Evolutionary conservation across 2,797 vertebrate genomes (phyloP).

Genomic region (Leptoclinus maculatus): DNA sequence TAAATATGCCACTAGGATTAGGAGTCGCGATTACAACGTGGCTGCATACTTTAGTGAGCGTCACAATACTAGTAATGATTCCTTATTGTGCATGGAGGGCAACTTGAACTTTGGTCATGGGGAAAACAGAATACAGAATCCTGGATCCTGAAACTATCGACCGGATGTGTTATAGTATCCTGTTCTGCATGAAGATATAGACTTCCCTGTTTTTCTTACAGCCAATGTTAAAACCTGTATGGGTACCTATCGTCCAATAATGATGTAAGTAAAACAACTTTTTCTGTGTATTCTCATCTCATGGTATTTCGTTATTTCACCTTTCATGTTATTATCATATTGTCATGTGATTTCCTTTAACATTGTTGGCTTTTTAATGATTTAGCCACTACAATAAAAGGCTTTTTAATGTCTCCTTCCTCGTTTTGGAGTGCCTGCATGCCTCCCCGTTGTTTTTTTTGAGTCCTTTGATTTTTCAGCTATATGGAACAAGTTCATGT

Average conservation of each 20-base stretch:
- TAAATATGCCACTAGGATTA: not conserved
- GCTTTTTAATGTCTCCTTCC: not conserved
- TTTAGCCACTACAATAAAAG: not conserved
- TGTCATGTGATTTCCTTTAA: not conserved
- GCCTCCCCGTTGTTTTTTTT: not conserved
- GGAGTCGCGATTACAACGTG: not conserved
- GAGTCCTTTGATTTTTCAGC: not conserved
- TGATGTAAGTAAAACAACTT: not conserved
- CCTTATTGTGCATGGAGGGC: not conserved
- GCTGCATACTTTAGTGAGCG: no score
- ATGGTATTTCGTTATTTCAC: not conserved
- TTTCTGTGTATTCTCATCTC: not conserved
- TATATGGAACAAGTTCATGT: not conserved
- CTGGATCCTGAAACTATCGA: no score
- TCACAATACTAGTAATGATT: no score
- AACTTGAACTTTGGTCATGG: no score
- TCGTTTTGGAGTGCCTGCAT: not conserved
- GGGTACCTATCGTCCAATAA: not conserved
- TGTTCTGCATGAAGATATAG: not conserved
- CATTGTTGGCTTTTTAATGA: not conserved
- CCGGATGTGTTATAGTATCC: not conserved
- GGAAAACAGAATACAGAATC: no score
- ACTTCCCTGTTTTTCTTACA: not conserved
- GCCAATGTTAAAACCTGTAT: not conserved
- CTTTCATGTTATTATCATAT: no score